Base-by-base conservation (phyloP, 1,140 invertebrate genomes). In the Schlechtendalia chinensis region DNA sequence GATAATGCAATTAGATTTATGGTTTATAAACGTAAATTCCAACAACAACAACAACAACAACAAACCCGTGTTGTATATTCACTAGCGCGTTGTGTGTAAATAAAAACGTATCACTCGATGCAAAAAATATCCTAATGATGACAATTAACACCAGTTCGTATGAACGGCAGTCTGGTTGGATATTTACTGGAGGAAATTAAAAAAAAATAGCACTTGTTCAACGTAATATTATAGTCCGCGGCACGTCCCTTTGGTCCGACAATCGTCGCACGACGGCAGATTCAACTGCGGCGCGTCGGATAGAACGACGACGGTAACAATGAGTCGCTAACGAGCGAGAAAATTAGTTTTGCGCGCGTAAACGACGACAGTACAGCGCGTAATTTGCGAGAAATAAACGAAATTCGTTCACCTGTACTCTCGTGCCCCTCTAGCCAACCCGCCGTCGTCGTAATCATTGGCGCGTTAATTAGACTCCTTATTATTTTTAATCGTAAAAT, bases 311-410 rank as follows among this genome's bases (percentile, higher is more conserved):
- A 58, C 24, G 54, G 50, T 17, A 27, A 77, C 74, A 77, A 77
- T 58, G 56, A 22, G 32, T 58, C 56, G 54, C 32, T 77, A 77
- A 77, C 74, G 74, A 77, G 74, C 54, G 6, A 45, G 32, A 59
- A 77, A 77, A 77, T 58, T 58, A 58, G 74, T 39, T 58, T 58
- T 17, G 11, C 54, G 32, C 32, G 63, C 29, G 16, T 32, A 39
- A 32, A 65, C n/a, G 54, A 8, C n/a, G 5, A n/a, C n/a, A n/a
- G n/a, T 50, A 10, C 47, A 12, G 47, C 47, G 47, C n/a, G 47
- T 50, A 50, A 14, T 50, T 69, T 69, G 47, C 50, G 24, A 17
- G 45, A 27, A 47, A 56, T 16, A 56, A 8, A 56, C 17, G 27
- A 32, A 47, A 63, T 74, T 56, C 27, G 71, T 56, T 74, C 19